Base-by-base conservation (phyloP, 1,140 invertebrate genomes). In the Aleiodes sp. region DNA sequence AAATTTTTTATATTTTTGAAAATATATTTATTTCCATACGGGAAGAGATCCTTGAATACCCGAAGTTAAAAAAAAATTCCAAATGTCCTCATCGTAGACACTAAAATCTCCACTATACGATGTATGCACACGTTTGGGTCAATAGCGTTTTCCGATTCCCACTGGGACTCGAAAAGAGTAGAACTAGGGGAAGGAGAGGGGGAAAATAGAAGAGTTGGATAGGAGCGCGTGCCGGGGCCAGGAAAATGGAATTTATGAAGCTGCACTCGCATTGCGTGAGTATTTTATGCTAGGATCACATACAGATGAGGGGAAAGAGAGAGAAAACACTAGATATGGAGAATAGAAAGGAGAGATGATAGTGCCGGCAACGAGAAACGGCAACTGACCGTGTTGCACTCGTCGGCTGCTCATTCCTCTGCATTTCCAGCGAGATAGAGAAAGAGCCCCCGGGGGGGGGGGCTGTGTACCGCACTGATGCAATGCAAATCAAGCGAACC, bases 401-500 rank as follows among this genome's bases (percentile, higher is more conserved):
- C 7, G 28, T 29, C 28, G 26, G 12, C 14, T 29, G 56, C 29
- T 59, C 28, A 4, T 33, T 59, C 28, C 24, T 12, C 26, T 59
- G 56, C 28, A 31, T 59, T n/a, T 59, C 56, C 14, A 26, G 24
- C 14, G 56, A 29, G 28, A 8, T 7, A 31, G 56, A 29, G 24
- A 31, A 31, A 26, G 28, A 59, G 29, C 29, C 6, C 39, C 24
- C 4, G 14, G 28, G 28, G 31, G 7, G 31, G 2, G 12, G 4
- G 4, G 31, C 4, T 33, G 26, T 28, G 56, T 59, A 59, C 28
- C 14, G 39, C 65, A 67, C 67, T 76, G 76, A 77, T 78, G 76
- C 76, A 75, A 77, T 78, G 74, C 76, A 78, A 78, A 78, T 78
- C 77, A 78, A 78, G 74, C 74, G 75, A 78, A 78, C 72, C 75